Conservation (phyloP, 2,888 invertebrate species). For the Pharmacophagus antenor region DNA sequence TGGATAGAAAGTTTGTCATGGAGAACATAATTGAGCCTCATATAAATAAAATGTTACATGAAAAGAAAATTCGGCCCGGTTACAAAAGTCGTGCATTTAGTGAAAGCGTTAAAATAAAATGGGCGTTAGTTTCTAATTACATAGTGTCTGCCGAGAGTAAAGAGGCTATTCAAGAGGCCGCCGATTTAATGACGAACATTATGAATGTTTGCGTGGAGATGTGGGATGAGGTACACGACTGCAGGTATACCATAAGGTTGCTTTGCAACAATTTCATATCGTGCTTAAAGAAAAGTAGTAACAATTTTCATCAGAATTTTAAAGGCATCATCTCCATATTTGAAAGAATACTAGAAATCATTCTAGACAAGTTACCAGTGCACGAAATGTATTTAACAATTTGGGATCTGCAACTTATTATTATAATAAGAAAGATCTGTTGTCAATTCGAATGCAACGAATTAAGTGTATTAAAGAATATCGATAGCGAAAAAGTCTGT, state of each 20-base stretch:
- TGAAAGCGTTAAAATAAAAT: constrained; percentile 40
- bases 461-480: constrained; percentile 16
- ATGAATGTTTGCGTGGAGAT: constrained; percentile 36
- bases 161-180: constrained; percentile 1
- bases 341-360: constrained; percentile 35
- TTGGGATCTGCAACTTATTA: constrained; percentile 43
- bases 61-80: constrained; percentile 32
- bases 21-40: constrained; percentile 44
- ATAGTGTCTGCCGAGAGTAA: constrained; percentile 24
- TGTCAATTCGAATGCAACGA: constrained; percentile 24
- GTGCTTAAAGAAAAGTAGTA: constrained; percentile 32
- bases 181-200: constrained; percentile 36
- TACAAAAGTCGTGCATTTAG: constrained; percentile 25
- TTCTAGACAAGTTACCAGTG: constrained; percentile 35
- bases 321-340: constrained; percentile 37
- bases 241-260: constrained; percentile 33
- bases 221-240: constrained; percentile 35
- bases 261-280: constrained; percentile 37
- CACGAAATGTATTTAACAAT: constrained; percentile 40
- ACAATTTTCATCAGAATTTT: constrained; percentile 17
- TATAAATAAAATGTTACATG: constrained; percentile 38
- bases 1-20: constrained; percentile 42
- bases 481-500: constrained; percentile 28
- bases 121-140: constrained; percentile 37
- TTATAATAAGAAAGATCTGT: constrained; percentile 35